phyloP scores from a whole-genome alignment of 2,113 vertebrate species.

The Speoplatyrhinus poulsoni region DNA sequence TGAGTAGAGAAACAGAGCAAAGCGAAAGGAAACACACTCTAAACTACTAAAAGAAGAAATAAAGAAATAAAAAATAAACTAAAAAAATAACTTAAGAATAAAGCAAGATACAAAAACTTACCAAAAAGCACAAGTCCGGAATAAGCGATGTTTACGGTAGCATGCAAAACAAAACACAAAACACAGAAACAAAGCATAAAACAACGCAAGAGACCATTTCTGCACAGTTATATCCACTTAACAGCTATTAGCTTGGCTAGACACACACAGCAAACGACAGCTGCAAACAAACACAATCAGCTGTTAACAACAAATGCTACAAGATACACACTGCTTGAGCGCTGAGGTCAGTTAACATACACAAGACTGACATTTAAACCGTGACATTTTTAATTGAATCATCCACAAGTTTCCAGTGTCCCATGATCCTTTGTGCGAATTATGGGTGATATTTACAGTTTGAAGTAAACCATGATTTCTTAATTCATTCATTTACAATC shows the following conservation, averaged over 20 bases:
- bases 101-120: slow-evolving; percentile 79
- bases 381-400: neutral
- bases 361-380: slow-evolving; percentile 2
- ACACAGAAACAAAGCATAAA: slow-evolving; percentile 72
- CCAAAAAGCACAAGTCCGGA: slow-evolving; percentile 99
- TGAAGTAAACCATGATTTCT: too few species aligned
- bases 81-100: slow-evolving; percentile 52
- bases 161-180: slow-evolving; percentile 99
- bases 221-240: slow-evolving; percentile 69
- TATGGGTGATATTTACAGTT: too few species aligned
- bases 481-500: too few species aligned
- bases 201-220: slow-evolving; percentile 67
- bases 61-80: slow-evolving; percentile 52
- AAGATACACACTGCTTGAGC: slow-evolving; percentile 42
- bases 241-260: slow-evolving; percentile 53
- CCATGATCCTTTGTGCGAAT: too few species aligned
- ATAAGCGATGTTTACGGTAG: slow-evolving; percentile 92
- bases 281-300: slow-evolving; percentile 17
- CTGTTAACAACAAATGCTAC: slow-evolving; percentile 53
- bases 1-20: slow-evolving; percentile 12
- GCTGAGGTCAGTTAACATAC: slow-evolving; percentile 25
- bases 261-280: slow-evolving; percentile 1
- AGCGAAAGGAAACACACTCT: slow-evolving; percentile 58
- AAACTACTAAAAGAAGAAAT: slow-evolving; percentile 50
- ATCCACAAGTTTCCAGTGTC: too few species aligned